These are phyloP conservation scores for Euplagia quadripunctaria DNA, from an alignment of 2,888 invertebrate genomes.

Conservation along the genomic window DNA sequence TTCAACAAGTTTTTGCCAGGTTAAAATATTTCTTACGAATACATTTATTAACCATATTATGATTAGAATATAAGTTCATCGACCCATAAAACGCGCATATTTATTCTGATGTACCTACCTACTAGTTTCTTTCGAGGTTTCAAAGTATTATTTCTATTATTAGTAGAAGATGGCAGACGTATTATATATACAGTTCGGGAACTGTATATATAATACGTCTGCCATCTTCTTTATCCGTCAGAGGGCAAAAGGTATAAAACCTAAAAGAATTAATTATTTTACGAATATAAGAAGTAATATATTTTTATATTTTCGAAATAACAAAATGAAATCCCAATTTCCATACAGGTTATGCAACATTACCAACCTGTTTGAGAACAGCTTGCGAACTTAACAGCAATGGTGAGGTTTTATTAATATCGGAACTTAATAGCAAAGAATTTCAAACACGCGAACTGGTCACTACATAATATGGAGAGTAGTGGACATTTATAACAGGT, in stretches of 20 bases:
- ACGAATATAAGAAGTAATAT: too few species aligned
- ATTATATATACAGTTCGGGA: too few species aligned
- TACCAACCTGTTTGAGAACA: background rate
- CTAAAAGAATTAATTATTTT: too few species aligned
- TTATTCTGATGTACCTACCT: background rate
- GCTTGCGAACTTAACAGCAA: background rate
- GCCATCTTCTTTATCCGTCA: background rate
- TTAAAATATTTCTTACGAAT: background rate
- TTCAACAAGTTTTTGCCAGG: background rate
- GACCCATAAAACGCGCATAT: background rate
- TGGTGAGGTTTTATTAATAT: background rate
- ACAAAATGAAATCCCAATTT: constrained; percentile 4
- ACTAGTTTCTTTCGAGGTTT: background rate
- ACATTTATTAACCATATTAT: background rate
- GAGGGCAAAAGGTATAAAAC: too few species aligned
- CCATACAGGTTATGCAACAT: background rate
- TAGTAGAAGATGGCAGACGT: too few species aligned
- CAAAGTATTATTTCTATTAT: constrained; percentile 4
- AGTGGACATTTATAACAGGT: background rate
- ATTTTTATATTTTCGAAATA: too few species aligned
- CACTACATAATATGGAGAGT: background rate
- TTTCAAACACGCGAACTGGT: background rate
- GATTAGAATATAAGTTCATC: constrained; percentile 1
- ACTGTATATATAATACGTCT: background rate
- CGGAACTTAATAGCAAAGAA: background rate